phyloP scores from a whole-genome alignment of 1,140 invertebrate species.

The Araneus ventricosus region DNA sequence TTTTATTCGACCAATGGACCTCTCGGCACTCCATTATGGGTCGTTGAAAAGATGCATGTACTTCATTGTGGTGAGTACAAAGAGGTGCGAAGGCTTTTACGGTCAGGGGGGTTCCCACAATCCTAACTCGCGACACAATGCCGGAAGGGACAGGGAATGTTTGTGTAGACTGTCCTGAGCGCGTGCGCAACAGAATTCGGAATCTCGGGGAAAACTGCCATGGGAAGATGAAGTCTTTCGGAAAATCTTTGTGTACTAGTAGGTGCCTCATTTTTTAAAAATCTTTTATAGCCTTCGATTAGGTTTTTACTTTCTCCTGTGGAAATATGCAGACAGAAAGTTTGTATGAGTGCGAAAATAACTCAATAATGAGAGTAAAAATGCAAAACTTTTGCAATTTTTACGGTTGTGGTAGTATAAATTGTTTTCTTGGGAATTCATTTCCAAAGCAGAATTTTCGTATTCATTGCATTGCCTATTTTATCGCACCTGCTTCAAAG shows the following conservation, averaged over 20 bases:
- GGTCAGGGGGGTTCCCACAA: constrained; percentile 65
- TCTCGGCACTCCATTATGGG: constrained; percentile 12
- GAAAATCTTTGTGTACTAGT: background rate
- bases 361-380: too few species aligned
- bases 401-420: too few species aligned
- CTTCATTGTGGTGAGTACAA: constrained; percentile 43
- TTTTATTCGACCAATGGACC: constrained; percentile 36
- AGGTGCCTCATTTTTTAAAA: too few species aligned
- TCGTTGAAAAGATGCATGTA: constrained; percentile 47
- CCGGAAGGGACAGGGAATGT: background rate
- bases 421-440: too few species aligned
- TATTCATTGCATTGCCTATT: too few species aligned
- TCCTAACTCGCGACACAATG: constrained; percentile 43
- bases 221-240: background rate
- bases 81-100: constrained; percentile 70
- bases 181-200: constrained; percentile 39
- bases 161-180: constrained; percentile 20
- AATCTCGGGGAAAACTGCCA: background rate
- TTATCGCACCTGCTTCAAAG: too few species aligned
- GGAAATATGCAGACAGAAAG: background rate
- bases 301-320: too few species aligned
- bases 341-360: too few species aligned
- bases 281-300: too few species aligned
- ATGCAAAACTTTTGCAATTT: too few species aligned
- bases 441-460: too few species aligned